Base-by-base conservation (phyloP, 2,888 invertebrate species). In the Cataglyphis cursor region DNA sequence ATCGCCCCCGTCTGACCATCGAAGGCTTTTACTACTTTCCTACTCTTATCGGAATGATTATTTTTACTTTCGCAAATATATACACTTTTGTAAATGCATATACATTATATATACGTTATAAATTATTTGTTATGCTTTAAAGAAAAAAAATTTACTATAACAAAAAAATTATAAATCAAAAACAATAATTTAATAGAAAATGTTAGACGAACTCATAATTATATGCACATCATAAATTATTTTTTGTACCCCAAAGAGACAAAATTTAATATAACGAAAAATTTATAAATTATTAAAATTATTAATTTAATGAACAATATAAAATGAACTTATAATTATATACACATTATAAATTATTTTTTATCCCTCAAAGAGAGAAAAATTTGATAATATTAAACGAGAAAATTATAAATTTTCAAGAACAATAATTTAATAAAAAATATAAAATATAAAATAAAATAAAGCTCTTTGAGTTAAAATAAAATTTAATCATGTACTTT, bases 1-100 rank as follows among this genome's bases (percentile, higher is more conserved):
- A 61, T 78, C 59, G 31, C 59, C 6, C 21, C 44, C 18, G 70
- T 59, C 44, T 8, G 78, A 59, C n/a, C 44, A 41, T 66, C 41
- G 57, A 12, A n/a, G 41, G 31, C 51, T 38, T 18, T 75, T 75
- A 65, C 51, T 44, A 44, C 70, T 57, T 44, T 44, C 15, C 44
- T 44, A 18, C 51, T 51, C 51, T 51, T 51, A n/a, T 51, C n/a
- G 8, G n/a, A n/a, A n/a, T 54, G 57, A 41, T 59, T 31, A 57
- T 57, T 68, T 18, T 24, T 12, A 44, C 10, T 18, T 12, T 24
- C 21, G 24, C 62, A 3, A 28, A 1, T 51, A 51, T n/a, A 57
- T 9, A 38, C 1, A 38, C 9, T 8, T 38, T 31, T 31, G n/a
- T 44, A 61, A 59, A n/a, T 48, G n/a, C n/a, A 54, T 9, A 38